These are phyloP conservation scores for Frankliniella intonsa DNA, from an alignment of 2,888 invertebrate genomes.

Conservation along the genomic window DNA sequence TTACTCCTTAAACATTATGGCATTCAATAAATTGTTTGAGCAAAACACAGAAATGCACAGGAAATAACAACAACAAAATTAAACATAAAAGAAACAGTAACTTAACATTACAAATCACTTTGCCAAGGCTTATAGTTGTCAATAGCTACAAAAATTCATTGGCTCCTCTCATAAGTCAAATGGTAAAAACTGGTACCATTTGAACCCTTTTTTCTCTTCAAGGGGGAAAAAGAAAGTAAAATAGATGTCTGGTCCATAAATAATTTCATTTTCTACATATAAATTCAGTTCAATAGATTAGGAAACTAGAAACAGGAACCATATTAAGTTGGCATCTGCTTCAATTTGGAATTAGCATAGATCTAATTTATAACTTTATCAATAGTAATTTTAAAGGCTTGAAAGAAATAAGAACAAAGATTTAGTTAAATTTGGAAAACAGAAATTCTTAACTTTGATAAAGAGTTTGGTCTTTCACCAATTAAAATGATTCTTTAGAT, in stretches of 20 bases:
- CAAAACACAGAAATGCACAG: conserved; percentile 21
- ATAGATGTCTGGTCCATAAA: conserved; percentile 7
- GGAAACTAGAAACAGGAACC: neutral
- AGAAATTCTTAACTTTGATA: neutral
- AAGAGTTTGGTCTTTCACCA: neutral
- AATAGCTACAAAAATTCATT: neutral
- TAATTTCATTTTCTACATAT: neutral
- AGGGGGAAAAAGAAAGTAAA: neutral
- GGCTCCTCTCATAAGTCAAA: neutral
- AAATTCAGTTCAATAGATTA: conserved; percentile 1
- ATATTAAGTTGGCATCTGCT: neutral
- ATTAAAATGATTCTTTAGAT: neutral
- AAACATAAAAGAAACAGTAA: neutral
- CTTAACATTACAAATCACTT: conserved; percentile 21
- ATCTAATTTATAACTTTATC: neutral
- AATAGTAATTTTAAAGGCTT: neutral
- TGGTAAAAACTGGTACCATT: neutral
- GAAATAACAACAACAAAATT: neutral
- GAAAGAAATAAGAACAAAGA: neutral
- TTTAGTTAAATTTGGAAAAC: neutral
- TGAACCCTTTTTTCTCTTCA: neutral
- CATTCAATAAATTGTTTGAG: conserved; percentile 21
- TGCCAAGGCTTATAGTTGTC: neutral
- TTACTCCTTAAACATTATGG: conserved; percentile 8
- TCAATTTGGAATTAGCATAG: neutral